Evolutionary conservation across 2,113 vertebrate species (phyloP).

Genomic region (Dipodomys stephensi): DNA sequence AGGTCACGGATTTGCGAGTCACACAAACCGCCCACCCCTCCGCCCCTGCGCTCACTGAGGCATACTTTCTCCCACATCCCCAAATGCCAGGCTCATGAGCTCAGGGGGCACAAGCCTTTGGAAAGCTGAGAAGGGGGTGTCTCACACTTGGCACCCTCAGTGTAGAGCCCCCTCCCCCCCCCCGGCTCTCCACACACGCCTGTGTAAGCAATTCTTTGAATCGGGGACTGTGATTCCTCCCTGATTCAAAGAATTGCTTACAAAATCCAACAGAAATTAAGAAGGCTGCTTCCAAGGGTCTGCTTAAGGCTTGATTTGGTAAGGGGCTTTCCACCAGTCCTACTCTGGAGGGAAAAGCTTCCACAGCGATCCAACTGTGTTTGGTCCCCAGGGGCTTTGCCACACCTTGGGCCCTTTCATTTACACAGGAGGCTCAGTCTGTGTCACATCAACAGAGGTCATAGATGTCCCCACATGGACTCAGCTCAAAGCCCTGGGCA

Average conservation of each 20-base stretch:
- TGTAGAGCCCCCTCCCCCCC: not conserved
- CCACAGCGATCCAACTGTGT: not conserved
- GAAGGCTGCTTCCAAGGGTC: not conserved
- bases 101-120: not conserved
- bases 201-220: no score
- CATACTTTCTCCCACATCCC: conserved; percentile 60
- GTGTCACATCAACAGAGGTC: not conserved
- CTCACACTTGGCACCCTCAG: not conserved
- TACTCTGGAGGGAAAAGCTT: not conserved
- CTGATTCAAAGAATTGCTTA: not conserved
- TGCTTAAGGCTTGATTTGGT: not conserved
- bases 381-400: no score
- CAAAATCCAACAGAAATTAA: not conserved
- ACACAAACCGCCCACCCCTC: conserved; percentile 65
- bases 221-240: not conserved
- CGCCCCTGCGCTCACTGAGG: conserved; percentile 3
- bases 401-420: not conserved
- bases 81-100: conserved; percentile 50
- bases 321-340: not conserved
- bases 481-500: not conserved
- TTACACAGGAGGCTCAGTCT: not conserved
- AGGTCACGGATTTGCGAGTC: conserved; percentile 70
- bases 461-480: not conserved
- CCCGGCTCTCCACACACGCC: not conserved
- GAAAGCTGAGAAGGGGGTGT: conserved; percentile 56